Conservation (phyloP, 2,113 vertebrate species). For the Platichthys stellatus region DNA sequence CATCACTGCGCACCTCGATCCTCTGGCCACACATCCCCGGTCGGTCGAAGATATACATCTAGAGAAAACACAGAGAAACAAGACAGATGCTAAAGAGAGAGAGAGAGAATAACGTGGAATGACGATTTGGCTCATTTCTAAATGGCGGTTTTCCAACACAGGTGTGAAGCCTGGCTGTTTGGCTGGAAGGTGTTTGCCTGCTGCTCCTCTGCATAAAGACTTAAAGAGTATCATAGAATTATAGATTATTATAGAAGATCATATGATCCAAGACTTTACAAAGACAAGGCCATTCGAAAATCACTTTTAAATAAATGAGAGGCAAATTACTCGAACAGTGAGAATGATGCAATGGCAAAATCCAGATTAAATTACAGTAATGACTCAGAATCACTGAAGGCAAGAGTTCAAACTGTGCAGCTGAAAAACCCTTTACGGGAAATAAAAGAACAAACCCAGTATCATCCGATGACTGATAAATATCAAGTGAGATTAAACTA, state of each 20-base stretch:
- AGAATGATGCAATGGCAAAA: not conserved
- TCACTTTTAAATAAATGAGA: not conserved
- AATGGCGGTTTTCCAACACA: not conserved
- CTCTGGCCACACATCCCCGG: conserved; percentile 84
- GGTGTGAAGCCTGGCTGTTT: not conserved
- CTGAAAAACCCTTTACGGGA: not conserved
- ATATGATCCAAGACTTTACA: not conserved
- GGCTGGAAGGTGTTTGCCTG: not conserved
- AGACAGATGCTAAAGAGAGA: not conserved
- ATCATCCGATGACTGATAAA: not conserved
- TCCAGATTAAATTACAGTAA: conserved; percentile 10
- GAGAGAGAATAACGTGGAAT: not conserved
- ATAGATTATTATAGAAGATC: not conserved
- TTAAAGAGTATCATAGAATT: not conserved
- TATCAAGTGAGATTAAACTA: not conserved
- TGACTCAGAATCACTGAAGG: conserved; percentile 15
- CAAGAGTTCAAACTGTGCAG: not conserved
- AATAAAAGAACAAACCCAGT: not conserved
- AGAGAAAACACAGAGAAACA: not conserved
- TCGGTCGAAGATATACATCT: conserved; percentile 90
- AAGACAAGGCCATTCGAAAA: not conserved
- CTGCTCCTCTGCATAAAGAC: not conserved
- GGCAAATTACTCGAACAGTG: not conserved
- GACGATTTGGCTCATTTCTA: not conserved
- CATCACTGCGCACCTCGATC: conserved; percentile 85